These are phyloP conservation scores for Pissodes strobi DNA, from an alignment of 1,140 invertebrate species.

Conservation along the genomic window DNA sequence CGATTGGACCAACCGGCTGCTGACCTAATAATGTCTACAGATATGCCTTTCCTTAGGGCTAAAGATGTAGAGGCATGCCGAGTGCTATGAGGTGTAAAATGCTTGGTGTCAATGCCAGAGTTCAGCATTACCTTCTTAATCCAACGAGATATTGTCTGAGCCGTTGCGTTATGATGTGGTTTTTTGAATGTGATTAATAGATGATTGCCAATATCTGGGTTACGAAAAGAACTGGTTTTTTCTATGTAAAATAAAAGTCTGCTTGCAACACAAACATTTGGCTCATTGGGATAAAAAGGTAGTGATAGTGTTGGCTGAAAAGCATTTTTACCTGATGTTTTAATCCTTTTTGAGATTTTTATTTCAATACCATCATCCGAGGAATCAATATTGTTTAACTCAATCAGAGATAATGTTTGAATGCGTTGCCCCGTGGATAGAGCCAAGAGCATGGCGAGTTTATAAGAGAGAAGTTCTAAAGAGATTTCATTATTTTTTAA, in stretches of 20 bases:
- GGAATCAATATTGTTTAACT: neutral
- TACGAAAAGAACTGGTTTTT: neutral
- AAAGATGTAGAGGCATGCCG: neutral
- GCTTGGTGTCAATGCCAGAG: neutral
- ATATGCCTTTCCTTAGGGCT: neutral
- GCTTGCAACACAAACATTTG: neutral
- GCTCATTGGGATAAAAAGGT: neutral
- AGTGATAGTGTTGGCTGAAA: neutral
- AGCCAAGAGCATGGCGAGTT: constrained; percentile 27
- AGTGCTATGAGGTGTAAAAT: neutral
- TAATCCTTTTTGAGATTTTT: no score
- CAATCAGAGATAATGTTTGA: constrained; percentile 1
- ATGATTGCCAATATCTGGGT: neutral
- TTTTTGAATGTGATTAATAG: neutral
- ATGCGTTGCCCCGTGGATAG: constrained; percentile 29
- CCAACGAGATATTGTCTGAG: no score
- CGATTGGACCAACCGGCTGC: neutral
- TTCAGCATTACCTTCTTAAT: neutral
- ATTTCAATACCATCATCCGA: neutral
- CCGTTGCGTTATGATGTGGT: no score
- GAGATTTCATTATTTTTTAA: constrained; percentile 6
- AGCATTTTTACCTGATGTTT: no score
- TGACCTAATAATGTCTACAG: neutral
- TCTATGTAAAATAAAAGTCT: neutral
- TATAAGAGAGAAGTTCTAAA: no score